Base-by-base conservation (phyloP, 2,797 vertebrate species). In the Lycodopsis pacificus region DNA sequence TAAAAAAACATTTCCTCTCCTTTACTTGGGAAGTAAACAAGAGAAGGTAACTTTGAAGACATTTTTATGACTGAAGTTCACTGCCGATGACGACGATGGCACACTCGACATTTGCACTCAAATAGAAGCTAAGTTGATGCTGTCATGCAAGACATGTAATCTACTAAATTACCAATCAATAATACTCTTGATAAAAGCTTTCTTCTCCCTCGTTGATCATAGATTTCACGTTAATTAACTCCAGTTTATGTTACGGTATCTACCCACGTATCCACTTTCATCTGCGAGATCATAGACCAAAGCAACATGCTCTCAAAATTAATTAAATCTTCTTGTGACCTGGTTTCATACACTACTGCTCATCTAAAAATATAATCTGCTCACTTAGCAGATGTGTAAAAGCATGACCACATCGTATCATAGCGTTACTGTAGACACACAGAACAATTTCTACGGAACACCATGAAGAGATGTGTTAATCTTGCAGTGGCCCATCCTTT, bases 21-120 rank as follows among this genome's bases (percentile, higher is more conserved):
- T 71, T 42, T 51, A 32, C 70, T 75, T 73, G 42, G 65, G 78
- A 71, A 53, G 61, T 42, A 34, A 77, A 73, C 14, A 70, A 73
- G 38, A 48, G 14, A 40, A 20, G 15, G 42, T 34, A 65, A 48
- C 8, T 51, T 34, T 27, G 20, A 66, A 58, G 11, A 51, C 32
- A 48, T 7, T 74, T 84, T 71, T n/a, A 56, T 56, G 19, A 48
- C 69, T 67, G 5, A 54, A 25, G 30, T 75, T 36, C 69, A 38
- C 15, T 48, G 36, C 30, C 56, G 49, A n/a, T n/a, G 27, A 36
- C 7, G 9, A 74, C 38, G 6, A 71, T 51, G 8, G 25, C 19
- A 12, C 54, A 32, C 27, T 62, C 9, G 12, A 30, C 2, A 62
- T 46, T 36, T 66, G 25, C 38, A 36, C 19, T 36, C 5, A 38